A percentile compares a stretch with the other conserved stretches of the same genome.
These are phyloP conservation scores for Valencia hispanica DNA, from an alignment of 2,797 vertebrate genomes.

Conservation along the genomic window DNA sequence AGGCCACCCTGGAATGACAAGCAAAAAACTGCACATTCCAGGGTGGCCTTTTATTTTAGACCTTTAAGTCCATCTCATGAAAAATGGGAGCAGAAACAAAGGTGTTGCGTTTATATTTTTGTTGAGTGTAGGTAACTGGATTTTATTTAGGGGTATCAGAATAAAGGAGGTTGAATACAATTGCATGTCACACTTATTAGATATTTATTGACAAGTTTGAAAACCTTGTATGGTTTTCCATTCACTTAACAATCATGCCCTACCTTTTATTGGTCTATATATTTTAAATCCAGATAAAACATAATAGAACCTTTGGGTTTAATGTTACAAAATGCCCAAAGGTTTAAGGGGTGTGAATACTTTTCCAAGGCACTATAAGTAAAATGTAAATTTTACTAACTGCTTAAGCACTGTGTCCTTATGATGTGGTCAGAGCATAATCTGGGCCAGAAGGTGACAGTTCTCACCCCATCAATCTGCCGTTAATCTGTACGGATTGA, in stretches of 20 bases:
- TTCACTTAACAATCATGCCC: not conserved
- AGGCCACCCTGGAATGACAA: no score
- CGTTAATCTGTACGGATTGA: constrained; percentile 67
- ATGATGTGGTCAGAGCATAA: constrained; percentile 54
- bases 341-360: not conserved
- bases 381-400: constrained; percentile 32
- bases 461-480: constrained; percentile 45
- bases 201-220: not conserved
- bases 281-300: not conserved
- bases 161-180: not conserved
- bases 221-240: not conserved
- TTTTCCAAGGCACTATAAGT: not conserved
- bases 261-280: not conserved
- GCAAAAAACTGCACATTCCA: no score
- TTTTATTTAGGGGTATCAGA: not conserved
- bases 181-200: not conserved
- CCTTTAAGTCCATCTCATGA: no score
- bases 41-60: no score
- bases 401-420: constrained; percentile 16
- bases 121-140: not conserved
- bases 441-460: constrained; percentile 39
- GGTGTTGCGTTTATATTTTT: no score
- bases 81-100: no score
- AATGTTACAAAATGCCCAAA: not conserved
- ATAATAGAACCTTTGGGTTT: not conserved